Conservation (phyloP, 2,797 vertebrate genomes). For the Coranthus polyacanthus region DNA sequence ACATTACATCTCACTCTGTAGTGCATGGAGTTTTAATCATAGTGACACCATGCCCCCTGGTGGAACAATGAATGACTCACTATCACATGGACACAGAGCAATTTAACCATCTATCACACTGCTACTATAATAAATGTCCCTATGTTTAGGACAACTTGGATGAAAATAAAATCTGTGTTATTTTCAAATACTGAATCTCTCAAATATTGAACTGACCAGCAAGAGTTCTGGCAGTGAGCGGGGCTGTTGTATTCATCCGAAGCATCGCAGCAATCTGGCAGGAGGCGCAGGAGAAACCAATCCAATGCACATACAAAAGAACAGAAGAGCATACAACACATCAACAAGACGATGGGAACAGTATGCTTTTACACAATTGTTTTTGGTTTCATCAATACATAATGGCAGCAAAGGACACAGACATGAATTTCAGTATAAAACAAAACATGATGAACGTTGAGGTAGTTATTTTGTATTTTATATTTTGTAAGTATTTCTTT, state of each 20-base stretch:
- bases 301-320: conserved; percentile 45
- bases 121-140: neutral
- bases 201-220: conserved; percentile 79
- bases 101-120: neutral
- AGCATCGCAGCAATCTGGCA: conserved; percentile 84
- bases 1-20: conserved; percentile 6
- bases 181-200: conserved; percentile 56
- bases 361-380: neutral
- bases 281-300: conserved; percentile 41
- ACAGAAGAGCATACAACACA: conserved; percentile 34
- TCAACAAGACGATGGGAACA: conserved; percentile 30
- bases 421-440: neutral
- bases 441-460: neutral
- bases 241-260: conserved; percentile 84
- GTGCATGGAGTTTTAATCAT: conserved; percentile 29
- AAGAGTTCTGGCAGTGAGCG: conserved; percentile 79
- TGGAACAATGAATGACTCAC: conserved; percentile 62
- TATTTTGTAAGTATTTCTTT: no score
- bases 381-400: conserved; percentile 1
- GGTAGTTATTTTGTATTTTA: no score
- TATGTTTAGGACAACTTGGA: neutral
- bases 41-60: conserved; percentile 82
- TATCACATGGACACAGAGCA: conserved; percentile 12
- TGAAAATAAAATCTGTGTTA: conserved; percentile 29
- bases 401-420: neutral